Base-by-base conservation (phyloP, 2,113 vertebrate genomes). In the Anser cygnoides region DNA sequence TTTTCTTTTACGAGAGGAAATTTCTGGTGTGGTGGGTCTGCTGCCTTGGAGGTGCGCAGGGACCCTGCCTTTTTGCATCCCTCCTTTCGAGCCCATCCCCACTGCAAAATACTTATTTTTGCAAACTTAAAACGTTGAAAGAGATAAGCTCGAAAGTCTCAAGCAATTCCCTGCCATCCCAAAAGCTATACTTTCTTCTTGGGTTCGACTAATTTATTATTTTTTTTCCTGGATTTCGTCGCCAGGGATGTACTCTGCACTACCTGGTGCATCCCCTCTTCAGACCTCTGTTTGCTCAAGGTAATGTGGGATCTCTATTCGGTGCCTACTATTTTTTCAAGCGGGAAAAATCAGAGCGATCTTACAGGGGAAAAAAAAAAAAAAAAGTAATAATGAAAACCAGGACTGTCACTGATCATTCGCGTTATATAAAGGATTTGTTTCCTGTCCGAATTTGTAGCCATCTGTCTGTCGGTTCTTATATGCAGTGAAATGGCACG, bases 381-480 rank as follows among this genome's bases (percentile, higher is more conserved):
- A 25, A 11, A 22, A 39, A 22, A 19, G 28, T 9, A 14, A 9
- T 12, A 22, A 17, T 4, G 4, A 37, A 75, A 41, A 6, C 61
- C 82, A 46, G 66, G 43, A 8, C 8, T 13, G 39, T 41, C 12
- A 62, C 31, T 17, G 4, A 62, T 13, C 57, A 2, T 9, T n/a
- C 1, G n/a, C 71, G 8, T 79, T 90, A 81, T 65, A 41, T 73
- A 89, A 18, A 39, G 83, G 86, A 31, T 44, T 73, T 43, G 83
- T 52, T 95, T 92, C 89, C 90, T 94, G 90, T 75, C 88, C 89
- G 75, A 94, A 90, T 97, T 79, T 92, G 75, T 86, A 28, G 49
- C 92, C 93, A 85, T 84, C 89, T 91, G 91, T 77, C 92, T 80
- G 83, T 76, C 73, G 86, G 74, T 76, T 61, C 58, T 76, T 50